These are phyloP conservation scores for Doris montereyensis DNA, from an alignment of 2,888 invertebrate genomes.

Conservation along the genomic window DNA sequence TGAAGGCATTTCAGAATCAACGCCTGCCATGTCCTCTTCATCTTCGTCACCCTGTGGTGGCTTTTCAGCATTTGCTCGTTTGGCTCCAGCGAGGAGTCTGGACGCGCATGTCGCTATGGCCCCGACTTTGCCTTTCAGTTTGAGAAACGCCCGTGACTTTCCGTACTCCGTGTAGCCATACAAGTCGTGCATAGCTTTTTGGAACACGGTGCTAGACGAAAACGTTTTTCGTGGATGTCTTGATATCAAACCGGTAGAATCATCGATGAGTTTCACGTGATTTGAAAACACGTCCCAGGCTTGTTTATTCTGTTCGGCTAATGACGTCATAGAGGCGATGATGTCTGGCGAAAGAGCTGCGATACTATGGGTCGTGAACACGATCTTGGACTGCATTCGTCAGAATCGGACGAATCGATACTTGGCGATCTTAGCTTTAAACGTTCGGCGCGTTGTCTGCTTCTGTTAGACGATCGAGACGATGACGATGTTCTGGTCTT, in stretches of 20 bases:
- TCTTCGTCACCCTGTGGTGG: not conserved
- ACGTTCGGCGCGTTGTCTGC: too few relatives aligned
- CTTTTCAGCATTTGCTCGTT: slow-evolving; percentile 28
- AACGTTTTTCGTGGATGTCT: slow-evolving; percentile 55
- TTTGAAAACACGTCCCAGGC: slow-evolving; percentile 54
- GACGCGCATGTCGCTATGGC: slow-evolving; percentile 23
- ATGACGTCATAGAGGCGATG: not conserved
- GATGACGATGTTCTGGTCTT: too few relatives aligned
- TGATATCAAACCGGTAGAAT: slow-evolving; percentile 46
- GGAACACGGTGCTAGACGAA: slow-evolving; percentile 55
- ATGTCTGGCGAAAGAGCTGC: not conserved
- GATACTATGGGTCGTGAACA: not conserved
- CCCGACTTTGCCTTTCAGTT: slow-evolving; percentile 37
- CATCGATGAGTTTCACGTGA: slow-evolving; percentile 53
- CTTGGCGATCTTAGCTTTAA: too few relatives aligned
- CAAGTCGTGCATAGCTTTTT: slow-evolving; percentile 58
- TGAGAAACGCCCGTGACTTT: slow-evolving; percentile 47
- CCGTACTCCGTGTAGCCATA: slow-evolving; percentile 58
- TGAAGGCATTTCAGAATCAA: slow-evolving; percentile 3
- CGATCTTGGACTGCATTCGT: not conserved
- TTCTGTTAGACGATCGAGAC: too few relatives aligned
- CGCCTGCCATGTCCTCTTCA: not conserved
- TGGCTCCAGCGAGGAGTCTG: slow-evolving; percentile 20
- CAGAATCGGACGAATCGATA: not conserved
- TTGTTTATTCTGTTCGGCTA: not conserved